Evolutionary conservation across 2,797 vertebrate species (phyloP).

Genomic region (Leptodactylus fallax): DNA sequence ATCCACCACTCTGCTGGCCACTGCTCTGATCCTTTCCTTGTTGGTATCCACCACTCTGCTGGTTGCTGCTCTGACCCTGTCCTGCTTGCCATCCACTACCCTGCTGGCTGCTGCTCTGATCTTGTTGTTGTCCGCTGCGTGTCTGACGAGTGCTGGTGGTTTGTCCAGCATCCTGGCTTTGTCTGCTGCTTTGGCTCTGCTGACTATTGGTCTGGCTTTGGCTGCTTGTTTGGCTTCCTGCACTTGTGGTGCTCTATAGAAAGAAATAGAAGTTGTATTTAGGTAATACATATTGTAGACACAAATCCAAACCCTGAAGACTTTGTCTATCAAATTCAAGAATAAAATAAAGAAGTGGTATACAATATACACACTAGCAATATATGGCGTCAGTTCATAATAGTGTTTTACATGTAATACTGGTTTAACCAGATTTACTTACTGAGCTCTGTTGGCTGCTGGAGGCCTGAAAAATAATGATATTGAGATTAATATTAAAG

Average conservation of each 20-base stretch:
- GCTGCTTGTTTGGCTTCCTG: background rate
- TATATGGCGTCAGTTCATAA: background rate
- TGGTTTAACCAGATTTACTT: conserved; percentile 20
- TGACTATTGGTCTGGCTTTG: conserved; percentile 14
- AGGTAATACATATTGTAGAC: background rate
- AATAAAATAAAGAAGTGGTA: too few species aligned
- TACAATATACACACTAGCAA: background rate
- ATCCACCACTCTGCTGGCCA: background rate
- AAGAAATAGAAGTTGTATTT: background rate
- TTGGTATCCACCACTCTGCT: conserved; percentile 36
- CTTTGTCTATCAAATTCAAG: background rate
- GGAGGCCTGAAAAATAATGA: conserved; percentile 61
- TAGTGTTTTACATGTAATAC: background rate
- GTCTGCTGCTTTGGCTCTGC: background rate
- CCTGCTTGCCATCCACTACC: background rate
- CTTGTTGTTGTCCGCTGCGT: background rate
- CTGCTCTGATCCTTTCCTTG: conserved; percentile 50
- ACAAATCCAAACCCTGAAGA: background rate
- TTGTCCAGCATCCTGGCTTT: background rate
- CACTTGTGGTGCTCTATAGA: background rate
- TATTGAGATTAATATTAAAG: background rate
- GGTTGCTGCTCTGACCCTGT: background rate
- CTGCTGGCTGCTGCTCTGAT: background rate
- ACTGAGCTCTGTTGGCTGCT: conserved; percentile 21
- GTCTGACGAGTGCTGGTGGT: background rate